Evolutionary conservation across 2,888 invertebrate genomes (phyloP).

Genomic region (Perizoma flavofasciatum): DNA sequence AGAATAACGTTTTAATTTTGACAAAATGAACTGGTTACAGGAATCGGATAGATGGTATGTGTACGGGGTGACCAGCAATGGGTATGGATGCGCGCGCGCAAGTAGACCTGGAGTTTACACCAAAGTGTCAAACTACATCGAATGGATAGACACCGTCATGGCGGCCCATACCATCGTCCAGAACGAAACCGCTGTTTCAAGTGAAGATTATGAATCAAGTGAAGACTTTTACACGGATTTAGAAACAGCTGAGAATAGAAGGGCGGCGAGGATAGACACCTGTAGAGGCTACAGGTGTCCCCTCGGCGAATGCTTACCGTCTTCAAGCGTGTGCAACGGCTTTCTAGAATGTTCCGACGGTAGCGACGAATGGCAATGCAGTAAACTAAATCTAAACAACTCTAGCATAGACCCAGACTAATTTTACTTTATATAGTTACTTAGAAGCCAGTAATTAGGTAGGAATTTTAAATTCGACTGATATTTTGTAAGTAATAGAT

Average conservation of each 20-base stretch:
- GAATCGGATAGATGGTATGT: slow-evolving; percentile 79
- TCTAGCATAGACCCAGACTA: slow-evolving; percentile 67
- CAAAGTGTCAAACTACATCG: slow-evolving; percentile 89
- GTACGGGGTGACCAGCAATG: slow-evolving; percentile 90
- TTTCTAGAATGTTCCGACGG: slow-evolving; percentile 91
- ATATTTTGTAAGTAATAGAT: slow-evolving; percentile 75
- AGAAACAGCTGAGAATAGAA: slow-evolving; percentile 71
- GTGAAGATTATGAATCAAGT: slow-evolving; percentile 49
- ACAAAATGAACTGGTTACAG: slow-evolving; percentile 48
- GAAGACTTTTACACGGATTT: slow-evolving; percentile 72
- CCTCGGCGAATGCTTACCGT: slow-evolving; percentile 89
- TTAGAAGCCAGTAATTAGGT: slow-evolving; percentile 71
- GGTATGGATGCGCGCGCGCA: slow-evolving; percentile 91
- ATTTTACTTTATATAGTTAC: slow-evolving; percentile 43
- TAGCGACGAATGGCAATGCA: slow-evolving; percentile 88
- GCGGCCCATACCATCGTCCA: slow-evolving; percentile 57
- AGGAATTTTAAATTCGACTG: slow-evolving; percentile 73
- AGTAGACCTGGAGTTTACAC: slow-evolving; percentile 92
- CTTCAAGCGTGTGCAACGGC: slow-evolving; percentile 89
- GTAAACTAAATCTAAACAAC: slow-evolving; percentile 50
- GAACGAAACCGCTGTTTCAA: slow-evolving; percentile 47
- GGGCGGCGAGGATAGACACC: slow-evolving; percentile 60
- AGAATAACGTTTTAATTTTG: not conserved
- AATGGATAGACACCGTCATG: slow-evolving; percentile 87
- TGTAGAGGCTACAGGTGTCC: slow-evolving; percentile 90